Evolutionary conservation across 2,113 vertebrate species (phyloP).

Genomic region (Erythrocercus mccallii): DNA sequence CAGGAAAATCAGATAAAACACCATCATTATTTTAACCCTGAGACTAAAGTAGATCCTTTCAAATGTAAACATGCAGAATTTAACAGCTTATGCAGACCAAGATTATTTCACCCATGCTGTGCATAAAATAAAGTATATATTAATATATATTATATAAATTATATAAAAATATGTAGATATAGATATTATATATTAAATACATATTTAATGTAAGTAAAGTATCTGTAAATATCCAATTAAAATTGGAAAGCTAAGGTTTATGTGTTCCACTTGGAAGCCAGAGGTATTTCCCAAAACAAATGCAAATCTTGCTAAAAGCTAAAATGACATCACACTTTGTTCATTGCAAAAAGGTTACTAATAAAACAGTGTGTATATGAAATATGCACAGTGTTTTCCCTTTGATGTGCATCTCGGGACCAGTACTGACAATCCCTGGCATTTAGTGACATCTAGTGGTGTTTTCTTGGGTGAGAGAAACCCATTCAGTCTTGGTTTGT

Average conservation of each 20-base stretch:
- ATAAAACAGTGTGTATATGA: fast-evolving
- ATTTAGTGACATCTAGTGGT: constrained; percentile 44
- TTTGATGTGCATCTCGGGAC: fast-evolving
- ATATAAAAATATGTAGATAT: too few species aligned
- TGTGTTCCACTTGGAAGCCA: background rate
- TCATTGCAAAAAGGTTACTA: background rate
- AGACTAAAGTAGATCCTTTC: background rate
- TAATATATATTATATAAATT: too few species aligned
- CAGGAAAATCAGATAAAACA: background rate
- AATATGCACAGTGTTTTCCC: fast-evolving
- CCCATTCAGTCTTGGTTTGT: fast-evolving
- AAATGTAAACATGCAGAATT: background rate
- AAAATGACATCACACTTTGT: background rate
- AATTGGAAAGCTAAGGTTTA: background rate
- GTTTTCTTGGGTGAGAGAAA: background rate
- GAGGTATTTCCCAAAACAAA: background rate
- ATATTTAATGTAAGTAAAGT: too few species aligned
- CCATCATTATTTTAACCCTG: background rate
- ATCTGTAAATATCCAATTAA: background rate
- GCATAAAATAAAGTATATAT: background rate
- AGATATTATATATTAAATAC: too few species aligned
- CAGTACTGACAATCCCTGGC: background rate
- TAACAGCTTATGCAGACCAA: background rate
- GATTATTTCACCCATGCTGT: background rate
- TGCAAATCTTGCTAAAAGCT: background rate